Base-by-base conservation (phyloP, 2,888 invertebrate species). In the Mellilla xanthometata region DNA sequence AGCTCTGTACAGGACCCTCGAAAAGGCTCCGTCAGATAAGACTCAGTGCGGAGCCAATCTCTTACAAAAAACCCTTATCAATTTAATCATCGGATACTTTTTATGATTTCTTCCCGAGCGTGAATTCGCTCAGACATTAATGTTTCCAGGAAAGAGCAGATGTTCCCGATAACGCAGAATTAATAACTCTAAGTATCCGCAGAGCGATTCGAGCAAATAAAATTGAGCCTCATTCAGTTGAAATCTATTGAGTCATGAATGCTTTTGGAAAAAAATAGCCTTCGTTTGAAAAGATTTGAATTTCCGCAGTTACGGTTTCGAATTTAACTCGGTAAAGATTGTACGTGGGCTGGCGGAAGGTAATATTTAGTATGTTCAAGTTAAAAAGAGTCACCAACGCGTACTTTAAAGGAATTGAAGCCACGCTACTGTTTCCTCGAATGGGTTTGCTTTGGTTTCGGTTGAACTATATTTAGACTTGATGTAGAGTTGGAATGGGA, bases 11-110 rank as follows among this genome's bases (percentile, higher is more conserved):
- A 69, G 72, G 68, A 64, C 68, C 67, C 62, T 49, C 63, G 44
- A 70, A 72, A 74, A 65, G 70, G 71, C 75, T 78, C 76, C 74
- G n/a, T n/a, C 68, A 71, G 79, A 81, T 81, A 82, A 80, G 72
- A 66, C 72, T 72, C 69, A 72, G 73, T 75, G 70, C 27, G 35
- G 69, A 70, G 64, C 68, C 73, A 74, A 77, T 77, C 76, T 66
- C 54, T 41, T 34, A 67, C 68, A 69, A 71, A 72, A 76, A 68
- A 69, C 60, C 68, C 65, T 74, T 83, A 81, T 81, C 82, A 74
- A 77, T 80, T 77, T 75, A 81, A 81, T 82, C 82, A 79, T 78
- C 66, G 58, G 65, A 69, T 69, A 75, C 66, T 59, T 67, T 59
- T 49, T 52, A 46, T 54, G 50, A 48, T 58, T 52, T 54, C 58